Evolutionary conservation across 2,888 invertebrate species (phyloP).

Genomic region (Synergus japonicus): DNA sequence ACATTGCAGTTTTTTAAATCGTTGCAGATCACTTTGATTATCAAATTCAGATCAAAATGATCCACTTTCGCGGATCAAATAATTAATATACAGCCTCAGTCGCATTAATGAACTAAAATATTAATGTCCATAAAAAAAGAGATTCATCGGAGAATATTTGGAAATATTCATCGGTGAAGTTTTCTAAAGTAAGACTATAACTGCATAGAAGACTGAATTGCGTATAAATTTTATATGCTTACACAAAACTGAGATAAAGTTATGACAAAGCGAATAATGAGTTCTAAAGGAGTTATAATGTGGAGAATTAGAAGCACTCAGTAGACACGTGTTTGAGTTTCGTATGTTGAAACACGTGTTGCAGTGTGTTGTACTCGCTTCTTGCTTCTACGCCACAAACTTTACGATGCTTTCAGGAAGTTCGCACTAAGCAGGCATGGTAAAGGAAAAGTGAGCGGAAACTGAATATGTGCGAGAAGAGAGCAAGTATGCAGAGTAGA

Average conservation of each 20-base stretch:
- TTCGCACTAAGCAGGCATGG: constrained; percentile 58
- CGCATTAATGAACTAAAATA: no score
- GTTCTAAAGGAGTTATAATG: constrained; percentile 29
- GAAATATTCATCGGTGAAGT: no score
- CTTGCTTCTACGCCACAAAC: constrained; percentile 54
- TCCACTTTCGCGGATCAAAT: no score
- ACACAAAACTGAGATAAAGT: not conserved
- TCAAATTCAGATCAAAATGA: no score
- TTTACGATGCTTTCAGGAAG: constrained; percentile 64
- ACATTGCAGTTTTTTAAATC: no score
- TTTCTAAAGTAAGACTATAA: no score
- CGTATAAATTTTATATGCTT: not conserved
- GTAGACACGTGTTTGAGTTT: constrained; percentile 35
- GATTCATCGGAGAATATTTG: no score
- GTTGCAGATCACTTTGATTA: no score
- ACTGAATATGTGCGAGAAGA: constrained; percentile 27
- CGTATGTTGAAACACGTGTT: constrained; percentile 21
- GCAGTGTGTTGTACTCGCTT: constrained; percentile 35
- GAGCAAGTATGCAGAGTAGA: constrained; percentile 1
- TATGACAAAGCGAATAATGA: not conserved
- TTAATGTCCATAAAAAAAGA: no score
- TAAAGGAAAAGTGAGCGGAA: constrained; percentile 48
- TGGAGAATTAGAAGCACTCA: constrained; percentile 31
- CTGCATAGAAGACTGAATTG: not conserved
- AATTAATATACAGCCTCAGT: no score